These are phyloP conservation scores for Adoxophyes honmai DNA, from an alignment of 1,140 invertebrate genomes.

Conservation along the genomic window DNA sequence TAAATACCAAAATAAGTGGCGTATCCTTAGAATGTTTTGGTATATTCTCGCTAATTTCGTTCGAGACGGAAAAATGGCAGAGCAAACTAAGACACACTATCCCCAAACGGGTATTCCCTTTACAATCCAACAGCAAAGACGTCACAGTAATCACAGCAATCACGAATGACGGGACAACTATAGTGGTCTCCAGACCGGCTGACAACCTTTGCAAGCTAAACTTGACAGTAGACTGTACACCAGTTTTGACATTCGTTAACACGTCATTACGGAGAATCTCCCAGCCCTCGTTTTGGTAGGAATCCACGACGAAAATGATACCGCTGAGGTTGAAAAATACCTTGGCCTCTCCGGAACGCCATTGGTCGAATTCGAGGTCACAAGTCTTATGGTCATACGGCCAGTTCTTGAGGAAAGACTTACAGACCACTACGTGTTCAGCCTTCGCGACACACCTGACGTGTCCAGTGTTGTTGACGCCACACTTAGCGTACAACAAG, in stretches of 20 bases:
- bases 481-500: conserved; percentile 2
- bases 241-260: background rate
- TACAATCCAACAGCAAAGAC: background rate
- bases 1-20: background rate
- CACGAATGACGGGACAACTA: background rate
- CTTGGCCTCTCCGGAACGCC: background rate
- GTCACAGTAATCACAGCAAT: background rate
- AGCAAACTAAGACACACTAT: background rate
- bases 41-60: background rate
- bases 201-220: background rate
- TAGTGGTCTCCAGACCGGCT: background rate
- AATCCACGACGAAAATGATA: background rate
- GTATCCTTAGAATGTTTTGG: background rate
- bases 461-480: background rate
- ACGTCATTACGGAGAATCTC: background rate
- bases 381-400: conserved; percentile 5
- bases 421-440: background rate
- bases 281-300: background rate
- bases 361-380: background rate
- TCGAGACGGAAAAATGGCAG: background rate
- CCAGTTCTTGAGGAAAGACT: background rate
- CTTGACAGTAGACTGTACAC: background rate
- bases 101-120: background rate
- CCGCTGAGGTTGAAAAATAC: background rate
- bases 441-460: background rate